Evolutionary conservation across 1,140 invertebrate genomes (phyloP), one percentile per base, ranked within the genome.

Genomic region (Carcinoscorpius rotundicauda): DNA sequence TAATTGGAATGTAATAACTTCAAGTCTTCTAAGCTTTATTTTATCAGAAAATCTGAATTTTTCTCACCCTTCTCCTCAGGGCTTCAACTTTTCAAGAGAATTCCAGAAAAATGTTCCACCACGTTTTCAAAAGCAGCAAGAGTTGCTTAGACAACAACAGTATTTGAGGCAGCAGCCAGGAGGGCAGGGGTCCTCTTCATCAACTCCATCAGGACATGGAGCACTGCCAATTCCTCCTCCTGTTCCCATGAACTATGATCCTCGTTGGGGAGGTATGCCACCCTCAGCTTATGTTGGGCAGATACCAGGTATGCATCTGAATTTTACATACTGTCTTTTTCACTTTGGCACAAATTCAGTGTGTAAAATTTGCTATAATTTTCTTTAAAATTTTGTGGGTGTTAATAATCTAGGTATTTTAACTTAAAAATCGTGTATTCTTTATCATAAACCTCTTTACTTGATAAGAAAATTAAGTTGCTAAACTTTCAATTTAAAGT

Each of bases 51-150:
- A 29, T 29, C 29, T 29, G 29, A 29, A 29, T 29, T 29, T 29
- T 29, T 29, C 29, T 29, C 29, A 0, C 29, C 29, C 29, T 62
- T 52, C 51, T 11, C 49, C 53, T 10, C 52, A 68, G 66, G 64
- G 61, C 49, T 69, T 62, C 51, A 65, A 56, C n/a, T 69, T 69
- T 52, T 69, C 68, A 10, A 57, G 61, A 59, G 64, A 69, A 60
- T 91, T 88, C 75, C 85, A 88, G 75, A 84, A 81, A 59, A 87
- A 89, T 78, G 80, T 93, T 69, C 89, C 91, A 52, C 91, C 91
- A 53, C 81, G 91, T 57, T 92, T 94, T 76, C 84, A 88, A 73
- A 89, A 87, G 71, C 87, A 89, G 64, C 72, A 72, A 60, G 72
- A 72, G 51, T 72, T 74, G 51, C 62, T 59, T 52, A 67, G 66